Percentiles rank a stretch among this genome's conserved stretches.
Conservation (phyloP, 2,888 invertebrate species). For the Diabrotica balteata region DNA sequence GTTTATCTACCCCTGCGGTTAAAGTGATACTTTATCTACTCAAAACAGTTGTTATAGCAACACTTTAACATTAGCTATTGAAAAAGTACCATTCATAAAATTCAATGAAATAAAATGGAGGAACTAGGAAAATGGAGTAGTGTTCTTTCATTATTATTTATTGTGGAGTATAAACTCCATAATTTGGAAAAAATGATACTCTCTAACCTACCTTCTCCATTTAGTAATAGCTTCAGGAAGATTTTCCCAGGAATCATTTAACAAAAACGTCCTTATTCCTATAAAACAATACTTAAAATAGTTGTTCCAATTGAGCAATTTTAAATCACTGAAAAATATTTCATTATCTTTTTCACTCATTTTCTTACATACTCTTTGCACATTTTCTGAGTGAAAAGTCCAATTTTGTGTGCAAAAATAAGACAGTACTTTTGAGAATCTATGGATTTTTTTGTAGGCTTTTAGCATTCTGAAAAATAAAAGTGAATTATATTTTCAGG, state of each 20-base stretch:
- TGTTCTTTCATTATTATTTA: too few relatives aligned
- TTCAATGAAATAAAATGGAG: too few relatives aligned
- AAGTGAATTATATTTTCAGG: too few relatives aligned
- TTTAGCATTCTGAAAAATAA: slow-evolving; percentile 71
- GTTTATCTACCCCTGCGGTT: too few relatives aligned
- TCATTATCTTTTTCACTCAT: slow-evolving; percentile 62
- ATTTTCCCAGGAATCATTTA: slow-evolving; percentile 79
- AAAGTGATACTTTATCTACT: too few relatives aligned
- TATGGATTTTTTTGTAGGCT: slow-evolving; percentile 81
- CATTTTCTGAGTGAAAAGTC: slow-evolving; percentile 71
- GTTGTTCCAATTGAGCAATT: slow-evolving; percentile 75
- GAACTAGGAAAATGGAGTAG: too few relatives aligned
- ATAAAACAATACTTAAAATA: slow-evolving; percentile 74
- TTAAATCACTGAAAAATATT: slow-evolving; percentile 79
- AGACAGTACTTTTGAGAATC: slow-evolving; percentile 74
- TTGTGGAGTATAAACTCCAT: too few relatives aligned
- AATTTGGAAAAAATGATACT: too few relatives aligned
- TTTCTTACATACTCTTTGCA: slow-evolving; percentile 64
- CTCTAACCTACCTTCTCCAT: slow-evolving; percentile 45
- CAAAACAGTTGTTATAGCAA: too few relatives aligned
- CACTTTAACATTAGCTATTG: too few relatives aligned
- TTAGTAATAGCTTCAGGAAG: slow-evolving; percentile 64
- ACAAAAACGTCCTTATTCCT: slow-evolving; percentile 78
- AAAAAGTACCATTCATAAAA: too few relatives aligned
- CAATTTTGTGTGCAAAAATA: slow-evolving; percentile 81